Base-by-base conservation (phyloP, 2,888 invertebrate genomes). In the Thereva nobilitata region DNA sequence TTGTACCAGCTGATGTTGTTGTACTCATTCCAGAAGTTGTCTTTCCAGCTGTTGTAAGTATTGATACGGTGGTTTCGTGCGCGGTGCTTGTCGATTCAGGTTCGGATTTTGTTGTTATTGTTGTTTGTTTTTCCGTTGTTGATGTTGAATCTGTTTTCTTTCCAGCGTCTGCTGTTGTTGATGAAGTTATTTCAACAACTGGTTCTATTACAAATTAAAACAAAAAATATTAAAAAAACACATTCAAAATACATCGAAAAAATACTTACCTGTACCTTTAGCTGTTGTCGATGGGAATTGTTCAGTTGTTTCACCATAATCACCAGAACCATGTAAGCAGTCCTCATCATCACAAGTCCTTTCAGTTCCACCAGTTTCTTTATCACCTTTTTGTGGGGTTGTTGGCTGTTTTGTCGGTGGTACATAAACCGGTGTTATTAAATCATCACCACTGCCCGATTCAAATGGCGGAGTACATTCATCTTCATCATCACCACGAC, bases 361-460 rank as follows among this genome's bases (percentile, higher is more conserved):
- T 77, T 80, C 79, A 0, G 79, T 79, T 79, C 68, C 69, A 67
- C 73, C 72, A 38, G 70, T 71, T 38, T 71, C 70, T 63, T 74
- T 76, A 49, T 75, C 75, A 76, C 79, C 1, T 78, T 77, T 59
- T 80, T 75, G 74, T 56, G 78, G 74, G 42, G 82, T 86, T 1
- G 89, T 87, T 7, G 89, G 89, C 9, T 90, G 90, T 73, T 86
- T 84, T 41, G 89, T 89, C 2, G 93, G 90, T 1, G 93, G 92
- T 9, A 93, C 90, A 78, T 93, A 94, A 1, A 95, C 93, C 0
- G 96, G 95, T 0, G 94, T 95, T 72, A 96, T 94, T 66, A 97
- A 86, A 78, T 95, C 95, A 78, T 96, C 95, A 71, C 93, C 93
- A 49, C 92, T 90, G 7, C 91, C 92, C 1, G 89, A 87, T 73